phyloP scores from a whole-genome alignment of 2,888 invertebrate species.

The Helicoverpa assulta region DNA sequence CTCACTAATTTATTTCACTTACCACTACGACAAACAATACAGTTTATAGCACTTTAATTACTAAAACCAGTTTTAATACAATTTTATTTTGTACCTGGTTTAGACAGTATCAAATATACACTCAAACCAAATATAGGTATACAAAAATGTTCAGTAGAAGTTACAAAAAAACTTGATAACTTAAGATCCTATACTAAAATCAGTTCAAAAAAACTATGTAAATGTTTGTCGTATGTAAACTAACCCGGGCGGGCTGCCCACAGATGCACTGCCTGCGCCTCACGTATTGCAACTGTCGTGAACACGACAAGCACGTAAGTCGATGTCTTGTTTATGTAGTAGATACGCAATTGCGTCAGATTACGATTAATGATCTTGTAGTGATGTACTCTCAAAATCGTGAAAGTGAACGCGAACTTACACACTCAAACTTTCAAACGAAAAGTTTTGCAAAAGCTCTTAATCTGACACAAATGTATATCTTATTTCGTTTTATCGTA shows the following conservation, averaged over 20 bases:
- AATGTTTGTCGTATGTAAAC: slow-evolving; percentile 36
- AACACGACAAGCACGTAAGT: slow-evolving; percentile 83
- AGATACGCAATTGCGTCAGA: slow-evolving; percentile 1
- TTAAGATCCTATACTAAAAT: too few relatives aligned
- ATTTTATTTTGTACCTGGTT: too few relatives aligned
- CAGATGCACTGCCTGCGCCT: slow-evolving; percentile 84
- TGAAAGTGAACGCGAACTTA: too few relatives aligned
- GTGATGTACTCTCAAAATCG: too few relatives aligned
- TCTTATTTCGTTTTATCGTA: slow-evolving; percentile 9
- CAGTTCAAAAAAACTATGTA: not conserved
- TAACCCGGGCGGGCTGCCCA: slow-evolving; percentile 65
- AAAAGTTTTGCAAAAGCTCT: not conserved
- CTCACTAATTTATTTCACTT: slow-evolving; percentile 43
- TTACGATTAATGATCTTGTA: too few relatives aligned
- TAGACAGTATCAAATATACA: too few relatives aligned
- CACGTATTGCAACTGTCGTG: slow-evolving; percentile 78
- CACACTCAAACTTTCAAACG: too few relatives aligned
- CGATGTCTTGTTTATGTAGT: slow-evolving; percentile 29
- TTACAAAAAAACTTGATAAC: too few relatives aligned
- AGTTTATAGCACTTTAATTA: not conserved
- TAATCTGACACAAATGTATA: slow-evolving; percentile 26
- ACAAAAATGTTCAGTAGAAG: too few relatives aligned
- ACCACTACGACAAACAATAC: slow-evolving; percentile 30
- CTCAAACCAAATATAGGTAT: too few relatives aligned
- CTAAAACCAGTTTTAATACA: too few relatives aligned